Evolutionary conservation across 2,113 vertebrate genomes (phyloP).

Genomic region (Echinops telfairi): DNA sequence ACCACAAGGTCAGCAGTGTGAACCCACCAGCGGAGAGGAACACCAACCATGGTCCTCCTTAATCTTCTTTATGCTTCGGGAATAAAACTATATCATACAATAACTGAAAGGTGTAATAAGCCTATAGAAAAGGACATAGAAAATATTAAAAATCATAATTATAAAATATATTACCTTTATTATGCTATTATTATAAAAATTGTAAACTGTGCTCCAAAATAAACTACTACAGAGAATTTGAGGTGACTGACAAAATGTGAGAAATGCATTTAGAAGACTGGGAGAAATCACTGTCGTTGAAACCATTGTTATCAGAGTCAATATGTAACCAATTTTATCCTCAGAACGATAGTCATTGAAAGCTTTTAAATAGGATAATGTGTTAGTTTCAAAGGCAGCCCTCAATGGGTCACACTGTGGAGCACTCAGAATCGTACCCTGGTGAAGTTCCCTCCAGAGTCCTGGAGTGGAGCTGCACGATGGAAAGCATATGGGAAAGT

Average conservation of each 20-base stretch:
- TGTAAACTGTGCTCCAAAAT: background rate
- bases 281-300: background rate
- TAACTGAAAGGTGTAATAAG: too few relatives aligned
- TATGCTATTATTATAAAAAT: background rate
- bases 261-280: background rate
- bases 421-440: background rate
- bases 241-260: background rate
- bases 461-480: background rate
- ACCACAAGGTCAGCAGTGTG: too few relatives aligned
- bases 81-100: too few relatives aligned
- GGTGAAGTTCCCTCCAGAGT: background rate
- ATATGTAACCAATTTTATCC: background rate
- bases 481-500: background rate
- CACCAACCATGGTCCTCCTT: too few relatives aligned
- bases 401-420: too few relatives aligned
- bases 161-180: background rate
- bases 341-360: background rate
- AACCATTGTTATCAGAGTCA: background rate
- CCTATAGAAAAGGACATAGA: background rate
- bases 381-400: background rate
- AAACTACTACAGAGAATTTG: background rate
- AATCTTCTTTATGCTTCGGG: too few relatives aligned
- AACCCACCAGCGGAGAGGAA: too few relatives aligned
- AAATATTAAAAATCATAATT: background rate
- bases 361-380: background rate